Conservation (phyloP, 2,888 invertebrate genomes). For the Dromius quadrimaculatus region DNA sequence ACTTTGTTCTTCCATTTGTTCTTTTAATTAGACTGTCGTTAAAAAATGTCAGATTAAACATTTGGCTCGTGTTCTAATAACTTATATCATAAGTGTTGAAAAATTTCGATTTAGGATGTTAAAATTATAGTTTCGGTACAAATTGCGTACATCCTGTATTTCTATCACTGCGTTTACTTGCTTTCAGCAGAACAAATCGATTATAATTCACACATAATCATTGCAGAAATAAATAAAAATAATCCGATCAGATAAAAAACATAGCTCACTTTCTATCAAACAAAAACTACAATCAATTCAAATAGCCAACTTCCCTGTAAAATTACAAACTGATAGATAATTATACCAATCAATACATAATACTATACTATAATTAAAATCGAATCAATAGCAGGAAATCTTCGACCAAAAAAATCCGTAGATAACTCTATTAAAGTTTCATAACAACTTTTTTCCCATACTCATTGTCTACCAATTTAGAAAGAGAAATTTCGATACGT, state of each 20-base stretch:
- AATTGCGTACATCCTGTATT: too few species aligned
- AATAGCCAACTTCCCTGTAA: constrained; percentile 4
- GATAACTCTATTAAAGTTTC: background rate
- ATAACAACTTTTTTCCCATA: constrained; percentile 8
- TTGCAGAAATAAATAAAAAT: background rate
- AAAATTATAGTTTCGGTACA: too few species aligned
- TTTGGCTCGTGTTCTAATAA: too few species aligned
- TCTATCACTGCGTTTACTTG: too few species aligned
- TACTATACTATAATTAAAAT: constrained; percentile 10
- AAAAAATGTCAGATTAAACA: too few species aligned
- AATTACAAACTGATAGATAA: background rate
- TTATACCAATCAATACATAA: background rate
- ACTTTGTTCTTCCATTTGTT: background rate
- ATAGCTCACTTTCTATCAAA: background rate
- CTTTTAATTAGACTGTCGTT: background rate
- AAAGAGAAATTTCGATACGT: constrained; percentile 12
- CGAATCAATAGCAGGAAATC: constrained; percentile 22
- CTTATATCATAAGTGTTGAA: too few species aligned
- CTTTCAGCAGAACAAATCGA: too few species aligned
- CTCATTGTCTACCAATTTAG: background rate
- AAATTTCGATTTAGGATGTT: too few species aligned
- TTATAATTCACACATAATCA: too few species aligned
- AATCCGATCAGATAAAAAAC: background rate
- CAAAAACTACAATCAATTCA: background rate
- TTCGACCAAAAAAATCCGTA: background rate